Conservation (phyloP, 2,113 vertebrate species). For the Anarhynchus alexandrinus region DNA sequence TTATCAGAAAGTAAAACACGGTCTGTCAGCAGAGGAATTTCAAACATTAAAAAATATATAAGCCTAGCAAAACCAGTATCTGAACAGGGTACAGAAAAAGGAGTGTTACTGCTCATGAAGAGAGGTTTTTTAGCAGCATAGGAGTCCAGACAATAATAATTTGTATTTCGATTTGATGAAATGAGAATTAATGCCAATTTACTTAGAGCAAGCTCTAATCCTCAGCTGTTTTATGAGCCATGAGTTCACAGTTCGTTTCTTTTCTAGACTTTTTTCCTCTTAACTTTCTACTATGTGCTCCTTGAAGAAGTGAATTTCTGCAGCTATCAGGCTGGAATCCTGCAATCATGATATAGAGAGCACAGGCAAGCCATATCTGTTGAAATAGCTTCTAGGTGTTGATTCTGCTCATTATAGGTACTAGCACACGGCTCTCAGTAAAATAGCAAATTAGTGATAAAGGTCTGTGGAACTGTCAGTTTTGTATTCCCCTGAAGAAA, state of each 20-base stretch:
- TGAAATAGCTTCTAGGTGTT: neutral
- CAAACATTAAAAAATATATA: neutral
- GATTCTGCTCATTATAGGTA: neutral
- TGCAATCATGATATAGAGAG: neutral
- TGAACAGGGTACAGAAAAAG: neutral
- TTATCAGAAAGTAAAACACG: neutral
- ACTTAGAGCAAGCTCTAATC: neutral
- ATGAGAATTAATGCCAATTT: neutral
- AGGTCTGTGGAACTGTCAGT: neutral
- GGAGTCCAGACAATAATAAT: neutral
- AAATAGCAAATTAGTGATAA: neutral
- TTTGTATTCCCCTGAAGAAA: neutral
- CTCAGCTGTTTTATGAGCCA: neutral
- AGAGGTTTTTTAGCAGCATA: neutral
- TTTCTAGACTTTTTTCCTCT: neutral
- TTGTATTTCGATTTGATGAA: neutral
- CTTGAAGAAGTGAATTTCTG: neutral
- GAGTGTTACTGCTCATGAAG: neutral
- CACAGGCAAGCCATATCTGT: neutral
- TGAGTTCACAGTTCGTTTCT: neutral
- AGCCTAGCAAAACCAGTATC: neutral
- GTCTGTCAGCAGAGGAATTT: neutral
- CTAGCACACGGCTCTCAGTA: neutral
- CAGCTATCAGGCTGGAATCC: neutral
- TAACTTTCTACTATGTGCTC: neutral